A percentile compares a stretch with the other conserved stretches of the same genome.
phyloP scores from a whole-genome alignment of 2,797 vertebrate genomes.

The Gymnoscopelus microlampas region DNA sequence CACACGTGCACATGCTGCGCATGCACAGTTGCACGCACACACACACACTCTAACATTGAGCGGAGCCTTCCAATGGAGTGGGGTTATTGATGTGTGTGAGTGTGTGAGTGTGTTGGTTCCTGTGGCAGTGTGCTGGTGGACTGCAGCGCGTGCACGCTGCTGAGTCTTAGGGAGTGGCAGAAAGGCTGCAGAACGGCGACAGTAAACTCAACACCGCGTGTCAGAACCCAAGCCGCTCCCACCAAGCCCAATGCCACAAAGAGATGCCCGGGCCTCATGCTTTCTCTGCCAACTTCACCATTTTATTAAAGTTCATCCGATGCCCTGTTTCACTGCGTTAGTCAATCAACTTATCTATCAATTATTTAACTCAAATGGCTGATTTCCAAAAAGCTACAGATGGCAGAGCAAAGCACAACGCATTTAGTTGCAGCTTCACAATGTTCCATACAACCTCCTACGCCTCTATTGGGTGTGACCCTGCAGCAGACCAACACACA shows the following conservation, averaged over 20 bases:
- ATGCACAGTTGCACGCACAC: background rate
- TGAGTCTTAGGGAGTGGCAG: conserved; percentile 65
- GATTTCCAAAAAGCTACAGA: background rate
- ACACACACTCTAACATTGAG: background rate
- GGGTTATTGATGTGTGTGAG: conserved; percentile 54
- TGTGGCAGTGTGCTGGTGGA: conserved; percentile 4
- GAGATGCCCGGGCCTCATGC: background rate
- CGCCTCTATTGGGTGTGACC: conserved; percentile 22
- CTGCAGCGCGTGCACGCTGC: conserved; percentile 49
- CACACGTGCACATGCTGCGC: background rate
- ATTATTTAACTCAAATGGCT: background rate
- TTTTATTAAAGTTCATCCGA: background rate
- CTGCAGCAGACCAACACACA: conserved; percentile 15
- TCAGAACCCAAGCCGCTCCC: conserved; percentile 2
- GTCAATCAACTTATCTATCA: background rate
- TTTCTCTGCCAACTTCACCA: background rate
- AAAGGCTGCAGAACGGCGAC: conserved; percentile 55
- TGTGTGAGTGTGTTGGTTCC: conserved; percentile 28
- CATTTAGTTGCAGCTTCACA: background rate
- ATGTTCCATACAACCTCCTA: background rate
- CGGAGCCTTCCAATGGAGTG: conserved; percentile 20
- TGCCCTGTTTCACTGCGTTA: background rate
- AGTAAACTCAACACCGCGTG: conserved; percentile 27
- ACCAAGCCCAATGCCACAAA: conserved; percentile 18
- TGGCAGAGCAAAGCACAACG: background rate